Evolutionary conservation across 1,140 invertebrate species (phyloP), one percentile per base, ranked within the genome.

Genomic region (Diachasma alloeum): DNA sequence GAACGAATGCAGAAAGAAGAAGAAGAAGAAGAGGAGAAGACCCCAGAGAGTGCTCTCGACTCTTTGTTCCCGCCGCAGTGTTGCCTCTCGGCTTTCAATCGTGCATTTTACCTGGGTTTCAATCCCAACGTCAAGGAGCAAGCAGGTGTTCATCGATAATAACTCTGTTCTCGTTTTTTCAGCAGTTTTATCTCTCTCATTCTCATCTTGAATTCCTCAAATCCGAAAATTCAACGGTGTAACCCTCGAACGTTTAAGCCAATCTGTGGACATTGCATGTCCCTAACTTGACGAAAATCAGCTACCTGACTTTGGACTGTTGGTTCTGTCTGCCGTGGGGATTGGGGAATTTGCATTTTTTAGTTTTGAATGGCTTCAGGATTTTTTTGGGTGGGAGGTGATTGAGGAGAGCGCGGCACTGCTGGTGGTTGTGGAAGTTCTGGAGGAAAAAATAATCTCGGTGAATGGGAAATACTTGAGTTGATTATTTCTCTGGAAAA

Each of bases 81-180:
- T 63, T 63, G 59, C 59, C 59, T 63, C 24, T 63, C 59, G 59
- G 59, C 59, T 53, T 15, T 53, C 48, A 53, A 6, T 53, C 48
- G 13, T 42, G 1, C 48, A n/a, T 63, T 63, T 26, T 63, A 63
- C 59, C 59, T 24, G 59, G 22, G 1, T 15, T 31, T 15, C 22
- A 63, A 63, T 26, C 59, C 48, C 48, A 53, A 31, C 19, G 24
- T 63, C 59, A 63, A 63, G 24, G 17, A 63, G 24, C 59, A 15
- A 63, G 59, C 59, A 63, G 59, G 59, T 63, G 59, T 63, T 63
- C 59, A 63, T 19, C 59, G 24, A 63, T 63, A 63, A 63, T 63
- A 63, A 63, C 59, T 13, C 48, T 53, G 11, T 17, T 19, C 10
- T 46, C 44, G 10, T 53, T 53, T 53, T 53, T 53, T 19, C 48